Base-by-base conservation (phyloP, 1,140 invertebrate species). In the Zaprionus camerounensis region DNA sequence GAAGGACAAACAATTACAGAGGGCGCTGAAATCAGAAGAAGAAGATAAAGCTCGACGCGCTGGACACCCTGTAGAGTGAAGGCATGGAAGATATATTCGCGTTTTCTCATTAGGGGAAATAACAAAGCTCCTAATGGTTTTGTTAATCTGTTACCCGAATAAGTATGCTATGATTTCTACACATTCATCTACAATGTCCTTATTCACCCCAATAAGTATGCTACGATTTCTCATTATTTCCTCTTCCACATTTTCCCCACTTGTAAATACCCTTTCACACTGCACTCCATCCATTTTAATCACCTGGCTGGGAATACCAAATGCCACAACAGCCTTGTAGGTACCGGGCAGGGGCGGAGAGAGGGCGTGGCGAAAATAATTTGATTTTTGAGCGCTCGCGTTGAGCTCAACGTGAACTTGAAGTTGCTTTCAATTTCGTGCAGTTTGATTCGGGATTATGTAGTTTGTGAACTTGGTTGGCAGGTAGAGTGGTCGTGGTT, bases 1-100 rank as follows among this genome's bases (percentile, higher is more conserved):
- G 15, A 51, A 67, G 71, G 36, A 71, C 76, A 83, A 88, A 88
- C 76, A 88, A 86, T 82, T 82, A 74, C 80, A 46, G 41, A 46
- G 6, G 65, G 68, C 69, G 64, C 70, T 55, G 51, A 81, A 81
- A 68, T 74, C 9, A 34, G 31, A 34, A 34, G 31, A 34, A 34
- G 31, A 34, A 72, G 58, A 63, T 46, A 6, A 20, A 20, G 53
- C 49, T 51, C 4, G 20, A 31, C 44, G 26, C 2, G 4, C 5
- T 2, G 20, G 17, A 63, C 49, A 49, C 61, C 44, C 44, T 51
- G 17, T 63, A n/a, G 5, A 24, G 5, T 24, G 20, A 4, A 3
- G 46, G 1, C n/a, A 3, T 15, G 38, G 1, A 6, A 41, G 15
- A 44, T n/a, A 5, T n/a, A 6, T 6, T 15, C 13, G 5, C 6